Evolutionary conservation across 2,888 invertebrate genomes (phyloP).

Genomic region (Terebella lapidaria): DNA sequence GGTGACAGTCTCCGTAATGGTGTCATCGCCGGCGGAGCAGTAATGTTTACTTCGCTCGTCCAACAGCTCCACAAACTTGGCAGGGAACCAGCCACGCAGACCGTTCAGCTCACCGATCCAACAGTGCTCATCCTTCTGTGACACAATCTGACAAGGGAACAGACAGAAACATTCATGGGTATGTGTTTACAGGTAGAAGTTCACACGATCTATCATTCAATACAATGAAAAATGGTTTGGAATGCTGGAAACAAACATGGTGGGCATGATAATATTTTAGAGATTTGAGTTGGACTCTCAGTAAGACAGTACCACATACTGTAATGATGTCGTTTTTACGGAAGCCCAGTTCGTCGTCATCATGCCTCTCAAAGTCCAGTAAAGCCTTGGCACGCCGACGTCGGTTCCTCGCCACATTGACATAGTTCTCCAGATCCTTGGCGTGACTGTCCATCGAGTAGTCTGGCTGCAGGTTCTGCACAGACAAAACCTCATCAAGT

Average conservation of each 20-base stretch:
- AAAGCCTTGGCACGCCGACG: slow-evolving; percentile 90
- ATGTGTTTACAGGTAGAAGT: neutral
- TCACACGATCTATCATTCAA: neutral
- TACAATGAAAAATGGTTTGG: neutral
- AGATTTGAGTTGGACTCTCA: no score
- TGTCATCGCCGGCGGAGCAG: slow-evolving; percentile 77
- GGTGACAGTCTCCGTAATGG: slow-evolving; percentile 91
- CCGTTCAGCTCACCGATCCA: slow-evolving; percentile 98
- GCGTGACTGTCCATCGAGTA: slow-evolving; percentile 94
- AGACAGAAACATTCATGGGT: neutral
- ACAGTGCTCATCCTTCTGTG: slow-evolving; percentile 96
- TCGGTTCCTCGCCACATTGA: slow-evolving; percentile 66
- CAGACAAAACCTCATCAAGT: no score
- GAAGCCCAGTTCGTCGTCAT: slow-evolving; percentile 97
- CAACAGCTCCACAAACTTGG: slow-evolving; percentile 89
- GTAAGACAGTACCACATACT: slow-evolving; percentile 61
- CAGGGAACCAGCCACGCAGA: slow-evolving; percentile 87
- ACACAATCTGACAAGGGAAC: slow-evolving; percentile 59
- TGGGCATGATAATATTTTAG: no score
- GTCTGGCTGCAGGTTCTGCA: slow-evolving; percentile 71
- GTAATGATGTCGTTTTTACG: slow-evolving; percentile 98
- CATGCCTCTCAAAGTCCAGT: slow-evolving; percentile 93
- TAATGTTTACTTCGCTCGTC: slow-evolving; percentile 84
- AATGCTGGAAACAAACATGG: neutral
- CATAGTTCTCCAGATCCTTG: slow-evolving; percentile 87